Base-by-base conservation (phyloP, 1,140 invertebrate species). In the Sminthurides bifidus region DNA sequence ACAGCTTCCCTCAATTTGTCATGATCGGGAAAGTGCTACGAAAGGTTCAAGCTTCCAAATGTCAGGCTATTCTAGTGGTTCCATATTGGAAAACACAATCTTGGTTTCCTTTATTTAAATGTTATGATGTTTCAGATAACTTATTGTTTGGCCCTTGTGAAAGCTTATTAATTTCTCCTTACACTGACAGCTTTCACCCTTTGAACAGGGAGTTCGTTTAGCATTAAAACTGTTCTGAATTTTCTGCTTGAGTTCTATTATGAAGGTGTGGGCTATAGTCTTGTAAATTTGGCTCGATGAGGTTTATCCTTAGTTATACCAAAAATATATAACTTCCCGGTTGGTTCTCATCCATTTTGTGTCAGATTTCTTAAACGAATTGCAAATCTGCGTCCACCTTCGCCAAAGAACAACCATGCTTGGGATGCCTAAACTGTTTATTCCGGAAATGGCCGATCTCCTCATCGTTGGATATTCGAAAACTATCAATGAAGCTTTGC, bases 81-180 rank as follows among this genome's bases (percentile, higher is more conserved):
- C 53, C 45, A 3, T 33, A 23, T 21, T 55, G 53, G 53, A 15
- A 2, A 24, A 41, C 43, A 3, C 53, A 55, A 35, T 2, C 27
- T 8, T 55, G 53, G 53, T 55, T 14, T 46, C 53, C 53, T 10
- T 2, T 48, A 10, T 55, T 48, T 48, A 4, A 35, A 8, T 12
- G 21, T 10, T 3, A 35, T 17, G 6, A 2, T 8, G 31, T 48
- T 8, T 10, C 26, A 12, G 23, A 55, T 6, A 2, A n/a, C 10
- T 10, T 23, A 4, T 10, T 29, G 6, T 5, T 46, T 8, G 44
- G 44, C 3, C 44, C 44, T 5, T 4, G 5, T 5, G 27, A 6
- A 5, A 4, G 3, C n/a, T 29, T 46, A 26, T 26, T 46, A 6
- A 21, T 15, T 23, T 23, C 44, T 4, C 29, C 29, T 46, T 10